Percentiles rank a stretch among this genome's conserved stretches.
Evolutionary conservation across 2,888 invertebrate species (phyloP).

Genomic region (Willowsia nigromaculata): DNA sequence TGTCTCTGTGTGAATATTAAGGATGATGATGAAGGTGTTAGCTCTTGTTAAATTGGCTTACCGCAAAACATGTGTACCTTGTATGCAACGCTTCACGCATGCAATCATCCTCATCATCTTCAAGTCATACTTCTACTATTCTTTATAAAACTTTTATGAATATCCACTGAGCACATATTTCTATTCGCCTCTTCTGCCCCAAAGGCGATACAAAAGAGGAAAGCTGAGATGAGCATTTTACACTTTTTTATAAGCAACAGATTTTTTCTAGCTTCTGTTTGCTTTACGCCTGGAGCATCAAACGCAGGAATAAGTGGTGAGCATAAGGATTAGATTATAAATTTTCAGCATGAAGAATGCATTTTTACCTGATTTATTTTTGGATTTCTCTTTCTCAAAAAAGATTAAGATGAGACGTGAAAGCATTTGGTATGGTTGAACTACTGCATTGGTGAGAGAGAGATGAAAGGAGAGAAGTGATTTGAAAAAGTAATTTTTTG

Average conservation of each 20-base stretch:
- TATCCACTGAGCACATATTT: background rate
- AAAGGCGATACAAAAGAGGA: background rate
- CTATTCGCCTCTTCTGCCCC: background rate
- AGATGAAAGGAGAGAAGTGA: background rate
- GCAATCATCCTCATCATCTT: background rate
- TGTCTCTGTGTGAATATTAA: background rate
- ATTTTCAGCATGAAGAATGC: background rate
- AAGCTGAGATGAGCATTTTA: constrained; percentile 8
- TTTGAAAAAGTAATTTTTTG: background rate
- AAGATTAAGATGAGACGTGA: background rate
- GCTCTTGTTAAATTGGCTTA: background rate
- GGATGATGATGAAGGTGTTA: background rate
- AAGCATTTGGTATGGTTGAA: background rate
- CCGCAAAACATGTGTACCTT: constrained; percentile 3
- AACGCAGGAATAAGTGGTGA: background rate
- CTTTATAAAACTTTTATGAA: background rate
- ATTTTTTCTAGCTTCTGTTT: background rate
- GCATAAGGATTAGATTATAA: background rate
- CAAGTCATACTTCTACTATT: background rate
- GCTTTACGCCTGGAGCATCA: background rate
- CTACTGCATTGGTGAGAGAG: background rate
- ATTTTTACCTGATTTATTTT: background rate
- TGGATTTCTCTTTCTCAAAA: background rate
- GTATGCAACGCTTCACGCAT: background rate
- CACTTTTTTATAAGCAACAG: background rate